phyloP scores from a whole-genome alignment of 2,113 vertebrate genomes.

The Cranoglanis bouderius region DNA sequence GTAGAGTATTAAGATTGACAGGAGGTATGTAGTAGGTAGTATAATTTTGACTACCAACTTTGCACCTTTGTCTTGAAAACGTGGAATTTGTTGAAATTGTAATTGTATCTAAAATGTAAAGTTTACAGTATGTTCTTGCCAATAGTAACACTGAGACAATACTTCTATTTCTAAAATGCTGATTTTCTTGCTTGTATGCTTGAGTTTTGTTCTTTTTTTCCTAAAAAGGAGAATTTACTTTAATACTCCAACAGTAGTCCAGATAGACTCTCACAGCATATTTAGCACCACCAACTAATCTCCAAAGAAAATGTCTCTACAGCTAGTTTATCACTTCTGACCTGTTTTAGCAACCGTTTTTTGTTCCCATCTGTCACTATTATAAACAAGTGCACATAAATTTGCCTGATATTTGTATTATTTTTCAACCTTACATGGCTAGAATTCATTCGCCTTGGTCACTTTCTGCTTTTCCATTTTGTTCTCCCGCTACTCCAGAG shows the following conservation, averaged over 20 bases:
- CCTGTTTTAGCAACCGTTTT: not conserved
- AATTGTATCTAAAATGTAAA: not conserved
- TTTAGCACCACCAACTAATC: not conserved
- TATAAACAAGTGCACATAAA: not conserved
- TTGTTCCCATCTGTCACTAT: not conserved
- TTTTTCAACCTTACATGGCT: not conserved
- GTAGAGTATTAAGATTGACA: not conserved
- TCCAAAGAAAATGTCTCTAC: not conserved
- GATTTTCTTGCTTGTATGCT: not conserved
- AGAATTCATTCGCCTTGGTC: not conserved
- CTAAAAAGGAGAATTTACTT: not conserved
- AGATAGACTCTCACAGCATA: not conserved
- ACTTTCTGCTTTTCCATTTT: not conserved
- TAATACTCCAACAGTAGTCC: not conserved
- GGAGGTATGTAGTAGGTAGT: not conserved
- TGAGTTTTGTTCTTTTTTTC: not conserved
- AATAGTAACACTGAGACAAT: not conserved
- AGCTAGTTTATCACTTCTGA: not conserved
- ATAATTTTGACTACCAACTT: not conserved
- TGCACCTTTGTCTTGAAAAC: not conserved
- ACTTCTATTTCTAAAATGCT: not conserved
- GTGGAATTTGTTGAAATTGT: not conserved
- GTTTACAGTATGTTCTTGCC: not conserved
- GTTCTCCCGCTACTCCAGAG: not conserved
- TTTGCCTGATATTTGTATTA: not conserved